These are phyloP conservation scores for Dastarcus helophoroides DNA, from an alignment of 2,888 invertebrate species.

Conservation along the genomic window DNA sequence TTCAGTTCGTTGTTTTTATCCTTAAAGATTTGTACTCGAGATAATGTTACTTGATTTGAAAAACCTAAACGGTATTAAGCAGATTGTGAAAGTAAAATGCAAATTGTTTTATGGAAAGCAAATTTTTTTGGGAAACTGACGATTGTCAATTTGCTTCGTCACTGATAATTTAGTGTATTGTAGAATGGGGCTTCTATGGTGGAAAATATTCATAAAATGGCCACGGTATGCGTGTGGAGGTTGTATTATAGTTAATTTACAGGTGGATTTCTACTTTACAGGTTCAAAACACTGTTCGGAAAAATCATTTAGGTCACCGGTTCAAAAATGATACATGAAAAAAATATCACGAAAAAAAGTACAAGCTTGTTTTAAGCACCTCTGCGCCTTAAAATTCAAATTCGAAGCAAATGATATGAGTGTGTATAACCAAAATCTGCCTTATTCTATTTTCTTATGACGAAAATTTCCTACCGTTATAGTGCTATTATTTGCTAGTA, in stretches of 20 bases:
- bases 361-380: slow-evolving; percentile 63
- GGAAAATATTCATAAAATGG: slow-evolving; percentile 3
- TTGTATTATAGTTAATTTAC: slow-evolving; percentile 32
- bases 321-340: slow-evolving; percentile 39
- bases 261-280: slow-evolving; percentile 34
- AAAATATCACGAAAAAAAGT: slow-evolving; percentile 55
- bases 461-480: slow-evolving; percentile 43
- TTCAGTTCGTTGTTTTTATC: too few species aligned
- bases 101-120: too few species aligned
- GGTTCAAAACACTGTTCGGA: slow-evolving; percentile 37
- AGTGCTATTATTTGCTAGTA: slow-evolving; percentile 40
- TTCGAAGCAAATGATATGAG: slow-evolving; percentile 43
- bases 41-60: too few species aligned
- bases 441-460: slow-evolving; percentile 56
- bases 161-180: too few species aligned
- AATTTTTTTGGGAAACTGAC: too few species aligned
- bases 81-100: too few species aligned
- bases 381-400: slow-evolving; percentile 60
- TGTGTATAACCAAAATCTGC: slow-evolving; percentile 57
- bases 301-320: slow-evolving; percentile 45
- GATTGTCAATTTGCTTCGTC: too few species aligned
- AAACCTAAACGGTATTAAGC: too few species aligned
- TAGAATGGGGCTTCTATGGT: not conserved
- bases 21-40: too few species aligned
- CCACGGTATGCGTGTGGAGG: slow-evolving; percentile 28